Evolutionary conservation across 2,113 vertebrate genomes (phyloP), one percentile per base, ranked within the genome.

Genomic region (Chroicocephalus ridibundus): DNA sequence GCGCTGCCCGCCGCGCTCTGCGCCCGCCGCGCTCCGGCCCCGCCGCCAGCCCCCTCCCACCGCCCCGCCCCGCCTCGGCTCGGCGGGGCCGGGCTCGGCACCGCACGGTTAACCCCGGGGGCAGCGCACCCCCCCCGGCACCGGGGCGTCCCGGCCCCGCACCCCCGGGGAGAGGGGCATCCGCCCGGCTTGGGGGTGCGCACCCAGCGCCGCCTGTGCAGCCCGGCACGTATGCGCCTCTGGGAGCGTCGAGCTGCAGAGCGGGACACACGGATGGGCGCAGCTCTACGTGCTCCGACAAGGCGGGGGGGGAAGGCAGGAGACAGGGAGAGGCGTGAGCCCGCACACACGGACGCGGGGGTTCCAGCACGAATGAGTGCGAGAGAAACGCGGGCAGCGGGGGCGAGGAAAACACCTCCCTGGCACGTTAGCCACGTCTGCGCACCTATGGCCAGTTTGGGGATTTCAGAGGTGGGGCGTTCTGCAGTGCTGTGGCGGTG

Each of bases 331-430:
- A 17, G 38, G 34, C 8, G 3, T 5, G 38, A 15, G 81, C 44
- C 0, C 72, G 42, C 52, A 16, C 51, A 2, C 40, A 3, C 0
- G 8, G 25, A 1, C 2, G 0, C 19, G 2, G 29, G 66, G 60
- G 0, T 2, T 4, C 44, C 62, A 3, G 34, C 26, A 6, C n/a
- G 4, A 5, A 14, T 0, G 29, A 18, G 52, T 0, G 29, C 11
- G 11, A 5, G 38, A 16, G 38, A 6, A 14, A 3, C 0, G 13
- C 8, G 3, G n/a, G 46, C 5, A 0, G 0, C 0, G 31, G 2
- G 46, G 32, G 1, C 8, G 6, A 5, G 34, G 32, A 22, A 17
- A 10, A 13, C n/a, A 2, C 5, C 8, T 61, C 4, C 34, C 25
- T 4, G 55, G 40, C n/a, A 3, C 32, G 16, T 3, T 6, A 8